Conservation (phyloP, 2,888 invertebrate species). For the Ommatoiulus sabulosus region DNA sequence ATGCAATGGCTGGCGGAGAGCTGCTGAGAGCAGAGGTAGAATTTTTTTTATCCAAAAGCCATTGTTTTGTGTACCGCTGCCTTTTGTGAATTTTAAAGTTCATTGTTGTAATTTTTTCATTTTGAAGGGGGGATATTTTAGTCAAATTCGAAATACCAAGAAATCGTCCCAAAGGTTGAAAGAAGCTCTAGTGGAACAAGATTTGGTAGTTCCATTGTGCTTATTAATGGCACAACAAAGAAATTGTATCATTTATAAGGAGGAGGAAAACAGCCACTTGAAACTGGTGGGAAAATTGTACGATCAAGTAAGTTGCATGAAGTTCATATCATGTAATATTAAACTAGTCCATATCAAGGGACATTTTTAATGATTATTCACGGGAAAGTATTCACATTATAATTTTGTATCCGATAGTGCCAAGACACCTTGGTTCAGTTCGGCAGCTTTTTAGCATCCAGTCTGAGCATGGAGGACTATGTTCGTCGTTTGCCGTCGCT, state of each 20-base stretch:
- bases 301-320: constrained; percentile 71
- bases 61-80: neutral
- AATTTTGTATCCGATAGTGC: constrained; percentile 74
- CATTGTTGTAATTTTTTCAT: constrained; percentile 58
- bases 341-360: neutral
- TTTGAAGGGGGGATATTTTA: constrained; percentile 92
- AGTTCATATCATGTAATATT: neutral
- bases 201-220: constrained; percentile 92
- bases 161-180: constrained; percentile 94
- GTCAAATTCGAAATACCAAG: constrained; percentile 96
- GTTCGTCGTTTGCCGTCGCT: constrained; percentile 88
- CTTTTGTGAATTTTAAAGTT: constrained; percentile 30
- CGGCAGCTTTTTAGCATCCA: constrained; percentile 93
- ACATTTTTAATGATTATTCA: neutral
- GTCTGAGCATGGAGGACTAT: constrained; percentile 95
- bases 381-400: neutral
- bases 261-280: constrained; percentile 76
- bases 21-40: constrained; percentile 90
- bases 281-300: constrained; percentile 83
- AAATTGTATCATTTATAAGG: constrained; percentile 91
- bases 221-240: constrained; percentile 97
- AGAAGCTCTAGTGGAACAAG: constrained; percentile 93
- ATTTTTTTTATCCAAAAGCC: neutral
- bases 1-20: constrained; percentile 98
- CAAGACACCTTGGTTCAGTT: constrained; percentile 99